phyloP scores from a whole-genome alignment of 1,140 invertebrate species.

The Teleopsis dalmanni region DNA sequence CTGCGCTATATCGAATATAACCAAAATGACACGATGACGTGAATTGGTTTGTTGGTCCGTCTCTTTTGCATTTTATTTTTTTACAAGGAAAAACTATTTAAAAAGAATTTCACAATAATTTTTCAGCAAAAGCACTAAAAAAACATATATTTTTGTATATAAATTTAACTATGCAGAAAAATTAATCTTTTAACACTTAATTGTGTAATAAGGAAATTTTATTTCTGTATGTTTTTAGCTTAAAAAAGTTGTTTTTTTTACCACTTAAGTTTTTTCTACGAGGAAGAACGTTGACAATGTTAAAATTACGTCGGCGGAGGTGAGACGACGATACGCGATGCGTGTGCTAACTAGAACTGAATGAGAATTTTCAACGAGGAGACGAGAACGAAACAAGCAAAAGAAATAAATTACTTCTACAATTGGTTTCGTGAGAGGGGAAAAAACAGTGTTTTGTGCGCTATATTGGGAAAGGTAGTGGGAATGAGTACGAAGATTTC shows the following conservation, averaged over 20 bases:
- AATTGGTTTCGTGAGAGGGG: not conserved
- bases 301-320: slow-evolving; percentile 10
- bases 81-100: no score
- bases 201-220: no score
- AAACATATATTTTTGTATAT: no score
- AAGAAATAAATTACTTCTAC: slow-evolving; percentile 1
- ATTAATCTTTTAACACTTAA: no score
- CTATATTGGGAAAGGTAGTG: slow-evolving; percentile 9
- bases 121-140: no score
- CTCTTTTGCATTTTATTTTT: slow-evolving; percentile 22
- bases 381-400: slow-evolving; percentile 8
- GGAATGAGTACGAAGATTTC: not conserved
- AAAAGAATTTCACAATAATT: no score
- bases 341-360: slow-evolving; percentile 8
- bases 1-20: slow-evolving; percentile 13
- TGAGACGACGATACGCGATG: slow-evolving; percentile 8
- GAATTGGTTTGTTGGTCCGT: slow-evolving; percentile 34
- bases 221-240: no score
- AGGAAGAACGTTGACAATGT: slow-evolving; percentile 2
- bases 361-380: not conserved
- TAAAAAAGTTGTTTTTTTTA: no score
- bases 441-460: slow-evolving; percentile 2
- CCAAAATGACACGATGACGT: slow-evolving; percentile 44
- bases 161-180: no score
- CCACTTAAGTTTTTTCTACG: no score